Evolutionary conservation across 2,797 vertebrate species (phyloP), one percentile per base, ranked within the genome.

Genomic region (Champsocephalus esox): DNA sequence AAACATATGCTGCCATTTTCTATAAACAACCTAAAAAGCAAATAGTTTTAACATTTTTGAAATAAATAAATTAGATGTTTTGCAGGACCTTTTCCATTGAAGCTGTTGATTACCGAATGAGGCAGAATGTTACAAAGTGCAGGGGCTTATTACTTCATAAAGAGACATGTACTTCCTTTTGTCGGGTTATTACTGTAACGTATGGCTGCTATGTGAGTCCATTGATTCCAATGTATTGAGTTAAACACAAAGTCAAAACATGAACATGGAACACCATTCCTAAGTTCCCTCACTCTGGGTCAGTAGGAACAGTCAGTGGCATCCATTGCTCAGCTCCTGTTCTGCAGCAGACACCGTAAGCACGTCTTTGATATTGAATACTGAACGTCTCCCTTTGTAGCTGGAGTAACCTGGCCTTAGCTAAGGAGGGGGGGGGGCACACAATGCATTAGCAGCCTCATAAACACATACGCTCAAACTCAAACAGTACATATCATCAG

Each of bases 381-480:
- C 81, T 83, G 61, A 66, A 56, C 6, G 0, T 28, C 28, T 61
- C 34, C 34, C 16, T 58, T 76, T 61, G 50, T 43, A 21, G 41
- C 4, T 38, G 3, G 83, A 43, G 43, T 51, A 66, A 72, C 64
- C n/a, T 19, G 48, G 65, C 43, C 5, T 48, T 21, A 32, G 49
- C 41, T 48, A 55, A 62, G 17, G 24, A 24, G 34, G 34, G 24
- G 34, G 34, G 34, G 34, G 9, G 6, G 67, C 62, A 73, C 19
- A 77, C 21, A 54, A 71, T 49, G 70, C 68, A 69, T 75, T 65
- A 64, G 82, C 79, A 86, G 66, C 66, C 49, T 63, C 64, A 62
- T 59, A 73, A 71, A 58, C 38, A 70, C 65, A 55, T 49, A 52
- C 50, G 19, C 54, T 51, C 46, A 79, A 77, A 73, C 61, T 28